Base-by-base conservation (phyloP, 35 echinoderm and acorn worm genomes). In the Strongylocentrotus purpuratus region DNA sequence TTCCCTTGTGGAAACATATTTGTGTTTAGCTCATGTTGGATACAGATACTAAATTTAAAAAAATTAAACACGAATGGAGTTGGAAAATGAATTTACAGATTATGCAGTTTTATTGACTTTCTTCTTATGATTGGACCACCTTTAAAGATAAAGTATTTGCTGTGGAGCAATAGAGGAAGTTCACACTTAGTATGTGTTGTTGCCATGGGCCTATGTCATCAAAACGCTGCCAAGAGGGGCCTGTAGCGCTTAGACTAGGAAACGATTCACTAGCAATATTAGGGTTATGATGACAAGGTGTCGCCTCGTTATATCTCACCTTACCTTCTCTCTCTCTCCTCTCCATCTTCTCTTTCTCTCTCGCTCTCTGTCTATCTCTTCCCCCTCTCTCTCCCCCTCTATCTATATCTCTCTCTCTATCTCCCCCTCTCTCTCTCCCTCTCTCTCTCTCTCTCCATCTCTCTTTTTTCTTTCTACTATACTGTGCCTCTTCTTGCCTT, bases 221-320 rank as follows among this genome's bases (percentile, higher is more conserved):
- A 78, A 59, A 78, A 78, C 65, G 65, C 65, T 78, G 28, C 65
- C 65, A n/a, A 78, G 65, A 28, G 28, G 65, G 65, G 65, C 65
- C 65, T 78, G 20, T 78, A 78, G 65, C 65, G 65, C 65, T 78
- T 78, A 78, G 65, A n/a, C 65, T 78, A 78, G 65, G 65, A 78
- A 78, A 78, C 65, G 65, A 78, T 78, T 78, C 65, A 78, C 65
- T 78, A 78, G 65, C 65, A 78, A 78, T 78, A 78, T 78, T 78
- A 78, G 65, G 65, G 65, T 78, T 78, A 22, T 78, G 65, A 78
- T 78, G 65, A 78, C 65, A 78, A 78, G 65, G 65, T 78, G 22
- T 78, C 22, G 65, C 65, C 22, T 22, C 22, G 7, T 78, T 28
- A n/a, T 78, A 41, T 41, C 35, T 41, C 35, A 41, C 65, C 20